Percentiles rank a stretch among this genome's conserved stretches.
Conservation (phyloP, 2,888 invertebrate species). For the Agonopterix subpropinquella region DNA sequence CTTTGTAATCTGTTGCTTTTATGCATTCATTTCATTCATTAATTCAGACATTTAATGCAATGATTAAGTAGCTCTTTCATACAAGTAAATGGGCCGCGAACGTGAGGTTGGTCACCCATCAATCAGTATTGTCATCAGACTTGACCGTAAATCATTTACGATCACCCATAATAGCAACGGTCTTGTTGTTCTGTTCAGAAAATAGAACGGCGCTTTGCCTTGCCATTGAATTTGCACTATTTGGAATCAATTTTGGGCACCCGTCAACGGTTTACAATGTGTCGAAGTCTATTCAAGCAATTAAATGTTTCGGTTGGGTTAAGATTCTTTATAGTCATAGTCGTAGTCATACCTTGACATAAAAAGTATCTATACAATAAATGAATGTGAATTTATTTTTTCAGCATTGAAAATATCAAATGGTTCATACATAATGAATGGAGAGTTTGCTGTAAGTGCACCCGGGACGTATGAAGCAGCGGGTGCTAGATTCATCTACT, state of each 20-base stretch:
- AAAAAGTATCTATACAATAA: not conserved
- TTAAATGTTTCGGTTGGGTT: conserved; percentile 17
- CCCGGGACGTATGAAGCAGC: conserved; percentile 85
- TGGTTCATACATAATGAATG: conserved; percentile 88
- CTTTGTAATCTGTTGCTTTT: too few species aligned
- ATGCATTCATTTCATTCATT: not conserved
- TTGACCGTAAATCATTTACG: conserved; percentile 41
- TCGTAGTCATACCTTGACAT: not conserved
- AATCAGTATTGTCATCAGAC: conserved; percentile 39
- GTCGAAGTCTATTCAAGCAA: conserved; percentile 15
- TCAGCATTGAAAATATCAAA: conserved; percentile 85
- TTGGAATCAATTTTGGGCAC: conserved; percentile 36
- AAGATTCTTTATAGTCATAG: not conserved
- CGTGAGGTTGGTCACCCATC: conserved; percentile 48
- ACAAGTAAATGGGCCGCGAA: conserved; percentile 50
- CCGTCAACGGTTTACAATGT: conserved; percentile 22
- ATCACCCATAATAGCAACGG: conserved; percentile 37
- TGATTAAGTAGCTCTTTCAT: conserved; percentile 48
- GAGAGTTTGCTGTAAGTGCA: conserved; percentile 85
- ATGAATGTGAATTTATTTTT: conserved; percentile 25
- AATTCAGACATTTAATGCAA: conserved; percentile 14
- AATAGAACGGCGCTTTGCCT: conserved; percentile 30
- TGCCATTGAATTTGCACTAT: conserved; percentile 33
- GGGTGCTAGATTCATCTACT: conserved; percentile 87
- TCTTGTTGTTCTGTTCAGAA: conserved; percentile 40